Percentiles rank a stretch among this genome's conserved stretches.
Conservation (phyloP, 1,140 invertebrate genomes). For the Cataglyphis hispanica region DNA sequence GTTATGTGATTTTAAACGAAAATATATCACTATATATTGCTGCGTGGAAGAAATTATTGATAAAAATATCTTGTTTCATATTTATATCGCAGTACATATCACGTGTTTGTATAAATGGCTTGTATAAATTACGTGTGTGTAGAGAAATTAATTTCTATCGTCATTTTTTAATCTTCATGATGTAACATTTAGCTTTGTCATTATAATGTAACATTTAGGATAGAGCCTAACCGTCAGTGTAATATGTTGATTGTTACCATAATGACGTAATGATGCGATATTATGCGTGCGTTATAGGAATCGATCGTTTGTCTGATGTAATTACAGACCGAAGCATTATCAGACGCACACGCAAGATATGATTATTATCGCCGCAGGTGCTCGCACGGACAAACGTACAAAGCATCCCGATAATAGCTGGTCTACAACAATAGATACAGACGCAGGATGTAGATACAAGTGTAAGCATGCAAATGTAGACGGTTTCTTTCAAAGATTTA, state of each 20-base stretch:
- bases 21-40: neutral
- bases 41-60: neutral
- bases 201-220: neutral
- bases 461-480: neutral
- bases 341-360: conserved; percentile 46
- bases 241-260: conserved; percentile 61
- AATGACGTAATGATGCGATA: conserved; percentile 73
- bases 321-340: conserved; percentile 66
- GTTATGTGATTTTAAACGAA: neutral
- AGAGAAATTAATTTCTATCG: neutral
- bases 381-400: conserved; percentile 32
- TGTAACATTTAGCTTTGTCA: neutral
- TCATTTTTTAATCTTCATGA: neutral
- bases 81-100: neutral
- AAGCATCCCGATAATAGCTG: conserved; percentile 27
- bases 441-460: neutral
- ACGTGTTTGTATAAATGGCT: neutral
- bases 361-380: conserved; percentile 66
- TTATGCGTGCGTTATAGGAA: conserved; percentile 71
- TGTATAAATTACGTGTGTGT: neutral
- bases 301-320: conserved; percentile 72
- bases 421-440: neutral
- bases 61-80: neutral
- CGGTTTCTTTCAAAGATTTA: too few relatives aligned
- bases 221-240: conserved; percentile 8